Evolutionary conservation across 2,888 invertebrate genomes (phyloP).

Genomic region (Hybos culiciformis): DNA sequence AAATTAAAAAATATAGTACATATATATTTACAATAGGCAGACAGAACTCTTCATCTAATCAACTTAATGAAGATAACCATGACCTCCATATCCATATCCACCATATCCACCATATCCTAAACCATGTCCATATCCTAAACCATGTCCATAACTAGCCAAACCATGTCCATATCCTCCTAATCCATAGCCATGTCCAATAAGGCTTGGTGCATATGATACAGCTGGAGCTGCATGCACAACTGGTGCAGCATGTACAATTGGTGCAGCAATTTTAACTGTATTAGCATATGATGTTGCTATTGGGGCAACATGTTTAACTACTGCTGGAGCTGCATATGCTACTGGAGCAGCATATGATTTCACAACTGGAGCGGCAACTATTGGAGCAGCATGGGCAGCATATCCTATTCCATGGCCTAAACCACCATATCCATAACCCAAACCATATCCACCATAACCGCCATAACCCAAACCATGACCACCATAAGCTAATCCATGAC

Average conservation of each 20-base stretch:
- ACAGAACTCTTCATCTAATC: too few species aligned
- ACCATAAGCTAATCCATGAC: too few species aligned
- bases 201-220: conserved; percentile 13
- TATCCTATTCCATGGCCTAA: conserved; percentile 29
- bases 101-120: neutral
- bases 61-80: neutral
- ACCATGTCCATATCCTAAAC: neutral
- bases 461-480: neutral
- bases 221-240: conserved; percentile 26
- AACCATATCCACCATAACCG: neutral
- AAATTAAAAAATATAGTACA: too few species aligned
- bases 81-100: neutral
- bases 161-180: conserved; percentile 18
- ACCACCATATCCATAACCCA: neutral
- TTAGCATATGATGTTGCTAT: conserved; percentile 33
- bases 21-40: too few species aligned
- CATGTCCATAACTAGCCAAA: conserved; percentile 19
- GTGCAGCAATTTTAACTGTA: conserved; percentile 37
- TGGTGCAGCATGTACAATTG: conserved; percentile 37
- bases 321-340: neutral
- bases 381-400: conserved; percentile 39
- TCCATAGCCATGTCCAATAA: conserved; percentile 17
- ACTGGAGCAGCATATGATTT: conserved; percentile 5
- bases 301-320: conserved; percentile 9
- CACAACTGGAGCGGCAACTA: conserved; percentile 3